Evolutionary conservation across 2,888 invertebrate genomes (phyloP).

Genomic region (Allygus modestus): DNA sequence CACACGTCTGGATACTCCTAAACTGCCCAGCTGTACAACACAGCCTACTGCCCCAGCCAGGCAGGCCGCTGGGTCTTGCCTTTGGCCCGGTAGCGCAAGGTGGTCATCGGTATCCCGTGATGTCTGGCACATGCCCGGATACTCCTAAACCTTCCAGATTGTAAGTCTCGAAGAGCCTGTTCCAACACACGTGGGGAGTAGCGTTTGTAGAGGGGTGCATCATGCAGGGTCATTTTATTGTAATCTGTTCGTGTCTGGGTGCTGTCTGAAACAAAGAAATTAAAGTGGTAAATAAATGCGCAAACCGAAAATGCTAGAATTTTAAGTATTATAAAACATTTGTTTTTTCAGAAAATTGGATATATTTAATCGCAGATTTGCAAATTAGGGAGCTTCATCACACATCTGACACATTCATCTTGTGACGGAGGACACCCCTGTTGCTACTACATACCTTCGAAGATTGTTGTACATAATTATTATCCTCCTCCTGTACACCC

Average conservation of each 20-base stretch:
- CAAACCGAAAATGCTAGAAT: too few relatives aligned
- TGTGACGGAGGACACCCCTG: too few relatives aligned
- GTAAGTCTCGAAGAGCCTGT: slow-evolving; percentile 68
- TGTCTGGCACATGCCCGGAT: slow-evolving; percentile 69
- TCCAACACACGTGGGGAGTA: slow-evolving; percentile 68
- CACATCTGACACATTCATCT: too few relatives aligned
- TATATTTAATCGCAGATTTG: too few relatives aligned
- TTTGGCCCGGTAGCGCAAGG: slow-evolving; percentile 69
- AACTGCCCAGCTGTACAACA: too few relatives aligned
- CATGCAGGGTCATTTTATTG: not conserved
- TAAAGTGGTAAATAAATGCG: not conserved
- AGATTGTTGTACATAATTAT: too few relatives aligned
- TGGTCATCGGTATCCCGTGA: slow-evolving; percentile 70
- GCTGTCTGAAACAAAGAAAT: not conserved
- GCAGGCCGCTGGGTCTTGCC: slow-evolving; percentile 43
- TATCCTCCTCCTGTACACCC: too few relatives aligned
- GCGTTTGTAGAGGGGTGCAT: slow-evolving; percentile 65
- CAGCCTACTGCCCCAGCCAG: slow-evolving; percentile 20
- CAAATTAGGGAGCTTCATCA: too few relatives aligned
- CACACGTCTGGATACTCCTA: too few relatives aligned
- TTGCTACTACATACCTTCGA: too few relatives aligned
- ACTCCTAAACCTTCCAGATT: slow-evolving; percentile 68
- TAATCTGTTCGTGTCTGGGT: not conserved
- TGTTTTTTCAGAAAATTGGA: too few relatives aligned
- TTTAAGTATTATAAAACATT: too few relatives aligned